phyloP scores from a whole-genome alignment of 2,113 vertebrate species.

The Lontra canadensis region DNA sequence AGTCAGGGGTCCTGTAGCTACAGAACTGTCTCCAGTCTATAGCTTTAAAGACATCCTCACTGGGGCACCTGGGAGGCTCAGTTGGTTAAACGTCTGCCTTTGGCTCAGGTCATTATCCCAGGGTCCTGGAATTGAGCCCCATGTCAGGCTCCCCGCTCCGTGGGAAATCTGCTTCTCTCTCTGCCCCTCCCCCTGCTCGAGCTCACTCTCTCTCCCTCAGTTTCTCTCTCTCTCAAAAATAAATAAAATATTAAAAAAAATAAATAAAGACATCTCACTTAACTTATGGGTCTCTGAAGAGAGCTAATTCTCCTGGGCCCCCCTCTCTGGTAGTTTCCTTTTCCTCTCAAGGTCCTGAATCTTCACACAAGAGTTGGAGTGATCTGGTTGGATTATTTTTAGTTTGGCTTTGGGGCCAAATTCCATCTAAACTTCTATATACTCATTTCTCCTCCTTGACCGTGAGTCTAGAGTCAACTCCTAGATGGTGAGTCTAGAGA shows the following conservation, averaged over 20 bases:
- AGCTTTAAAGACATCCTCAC: slow-evolving; percentile 16
- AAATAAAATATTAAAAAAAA: neutral
- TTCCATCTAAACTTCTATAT: neutral
- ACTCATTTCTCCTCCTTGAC: neutral
- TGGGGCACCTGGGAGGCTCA: neutral
- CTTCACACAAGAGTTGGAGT: neutral
- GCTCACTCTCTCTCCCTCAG: neutral
- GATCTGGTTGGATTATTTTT: neutral
- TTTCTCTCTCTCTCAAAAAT: neutral
- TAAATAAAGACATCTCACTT: neutral
- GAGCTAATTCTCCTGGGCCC: neutral
- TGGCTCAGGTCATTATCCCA: neutral
- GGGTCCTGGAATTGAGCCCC: neutral
- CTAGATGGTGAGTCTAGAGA: neutral
- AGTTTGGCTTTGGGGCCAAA: slow-evolving; percentile 4
- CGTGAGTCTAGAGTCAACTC: neutral
- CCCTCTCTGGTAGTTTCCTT: neutral
- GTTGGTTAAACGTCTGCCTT: neutral
- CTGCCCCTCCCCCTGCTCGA: neutral
- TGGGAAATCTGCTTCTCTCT: neutral
- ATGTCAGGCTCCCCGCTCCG: neutral
- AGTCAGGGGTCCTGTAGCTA: neutral
- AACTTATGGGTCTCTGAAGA: neutral
- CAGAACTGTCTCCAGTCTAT: neutral
- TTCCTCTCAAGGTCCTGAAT: neutral